Conservation (phyloP, 37 sponge, comb jelly and placozoan species). For the Spongia lamella region DNA sequence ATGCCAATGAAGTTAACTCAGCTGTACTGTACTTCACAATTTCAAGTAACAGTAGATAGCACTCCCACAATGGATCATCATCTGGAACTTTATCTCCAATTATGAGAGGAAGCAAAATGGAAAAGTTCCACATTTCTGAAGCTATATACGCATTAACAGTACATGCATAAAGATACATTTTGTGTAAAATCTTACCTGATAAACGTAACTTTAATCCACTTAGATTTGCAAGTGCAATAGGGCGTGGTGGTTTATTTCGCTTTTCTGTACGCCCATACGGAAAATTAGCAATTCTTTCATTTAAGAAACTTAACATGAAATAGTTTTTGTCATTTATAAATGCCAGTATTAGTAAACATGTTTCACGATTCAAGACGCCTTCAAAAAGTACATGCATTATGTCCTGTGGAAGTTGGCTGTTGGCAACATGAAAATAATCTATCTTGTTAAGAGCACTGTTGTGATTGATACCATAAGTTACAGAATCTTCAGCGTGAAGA, state of each 20-base stretch:
- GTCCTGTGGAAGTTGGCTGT: slow-evolving; percentile 44
- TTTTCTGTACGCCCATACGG: slow-evolving; percentile 9
- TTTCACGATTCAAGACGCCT: slow-evolving; percentile 16
- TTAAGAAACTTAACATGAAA: slow-evolving; percentile 28
- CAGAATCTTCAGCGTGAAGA: slow-evolving; percentile 5
- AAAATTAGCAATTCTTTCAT: slow-evolving; percentile 27
- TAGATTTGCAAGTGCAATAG: too few species aligned
- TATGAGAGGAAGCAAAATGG: slow-evolving; percentile 1
- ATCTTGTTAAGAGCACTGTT: slow-evolving; percentile 29
- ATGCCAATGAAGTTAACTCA: background rate
- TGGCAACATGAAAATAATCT: slow-evolving; percentile 49
- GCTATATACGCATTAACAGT: slow-evolving; percentile 1
- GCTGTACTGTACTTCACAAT: slow-evolving; percentile 10
- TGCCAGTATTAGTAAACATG: slow-evolving; percentile 1
- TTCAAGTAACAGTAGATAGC: slow-evolving; percentile 29
- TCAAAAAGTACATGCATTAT: slow-evolving; percentile 55
- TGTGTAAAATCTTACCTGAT: slow-evolving; percentile 3
- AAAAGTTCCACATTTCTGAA: slow-evolving; percentile 7
- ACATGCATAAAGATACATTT: background rate
- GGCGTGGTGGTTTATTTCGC: slow-evolving; percentile 27
- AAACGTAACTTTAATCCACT: background rate
- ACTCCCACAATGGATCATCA: slow-evolving; percentile 35
- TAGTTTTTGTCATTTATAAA: slow-evolving; percentile 7
- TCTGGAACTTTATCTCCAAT: slow-evolving; percentile 10
- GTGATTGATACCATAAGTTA: slow-evolving; percentile 35